phyloP scores from a whole-genome alignment of 2,888 invertebrate genomes.

The Cenopis cana region DNA sequence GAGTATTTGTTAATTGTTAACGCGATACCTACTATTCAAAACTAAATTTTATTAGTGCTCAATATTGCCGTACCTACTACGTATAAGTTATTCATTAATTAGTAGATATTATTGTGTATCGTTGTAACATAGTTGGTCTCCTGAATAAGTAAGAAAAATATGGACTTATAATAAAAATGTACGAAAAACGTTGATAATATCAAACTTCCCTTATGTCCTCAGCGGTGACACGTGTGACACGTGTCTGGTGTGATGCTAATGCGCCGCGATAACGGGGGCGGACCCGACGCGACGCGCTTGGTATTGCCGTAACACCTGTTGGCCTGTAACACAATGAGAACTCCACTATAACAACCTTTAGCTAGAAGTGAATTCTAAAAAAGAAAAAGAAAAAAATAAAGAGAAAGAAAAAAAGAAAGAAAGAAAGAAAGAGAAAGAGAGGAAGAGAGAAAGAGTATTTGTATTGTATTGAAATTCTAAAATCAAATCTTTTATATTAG shows the following conservation, averaged over 20 bases:
- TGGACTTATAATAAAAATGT: neutral
- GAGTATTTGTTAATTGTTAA: no score
- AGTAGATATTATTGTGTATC: no score
- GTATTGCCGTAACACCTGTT: slow-evolving; percentile 32
- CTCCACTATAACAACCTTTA: slow-evolving; percentile 6
- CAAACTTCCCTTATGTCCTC: neutral
- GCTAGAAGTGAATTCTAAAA: no score
- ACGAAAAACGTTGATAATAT: neutral
- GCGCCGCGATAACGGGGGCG: slow-evolving; percentile 19
- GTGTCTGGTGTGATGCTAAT: slow-evolving; percentile 38
- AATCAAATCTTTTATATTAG: neutral
- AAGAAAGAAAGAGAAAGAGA: no score
- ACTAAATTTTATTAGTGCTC: no score
- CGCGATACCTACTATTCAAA: no score
- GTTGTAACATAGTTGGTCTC: no score
- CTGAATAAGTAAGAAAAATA: neutral
- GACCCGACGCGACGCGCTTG: slow-evolving; percentile 10
- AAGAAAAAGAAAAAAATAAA: no score
- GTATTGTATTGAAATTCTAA: no score
- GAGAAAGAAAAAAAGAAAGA: no score
- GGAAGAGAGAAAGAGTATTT: neutral
- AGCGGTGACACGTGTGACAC: slow-evolving; percentile 22
- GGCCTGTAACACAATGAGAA: slow-evolving; percentile 8
- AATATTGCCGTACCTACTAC: no score
- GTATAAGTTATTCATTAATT: no score